Percentiles rank a stretch among this genome's conserved stretches.
Conservation (phyloP, 1,140 invertebrate species). For the Lepidostoma basale region DNA sequence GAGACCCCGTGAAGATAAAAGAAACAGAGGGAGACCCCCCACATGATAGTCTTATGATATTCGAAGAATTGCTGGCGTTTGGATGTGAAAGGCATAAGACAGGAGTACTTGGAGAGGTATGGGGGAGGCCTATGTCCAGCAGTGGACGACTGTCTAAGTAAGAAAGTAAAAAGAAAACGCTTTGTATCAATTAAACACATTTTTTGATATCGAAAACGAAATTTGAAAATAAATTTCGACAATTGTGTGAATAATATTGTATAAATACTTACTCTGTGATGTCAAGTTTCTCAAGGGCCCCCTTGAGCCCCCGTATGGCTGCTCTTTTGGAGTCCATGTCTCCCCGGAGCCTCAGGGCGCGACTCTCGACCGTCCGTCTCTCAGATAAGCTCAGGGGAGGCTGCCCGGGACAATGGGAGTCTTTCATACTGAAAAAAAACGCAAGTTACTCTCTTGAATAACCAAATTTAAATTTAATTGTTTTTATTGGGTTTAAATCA, state of each 20-base stretch:
- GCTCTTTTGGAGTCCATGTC: slow-evolving; percentile 75
- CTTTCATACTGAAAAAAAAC: slow-evolving; percentile 62
- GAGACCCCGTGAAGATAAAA: too few relatives aligned
- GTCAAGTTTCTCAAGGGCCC: slow-evolving; percentile 75
- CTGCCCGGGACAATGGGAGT: slow-evolving; percentile 57
- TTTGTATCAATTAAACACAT: too few relatives aligned
- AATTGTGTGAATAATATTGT: background rate
- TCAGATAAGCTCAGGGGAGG: slow-evolving; percentile 63
- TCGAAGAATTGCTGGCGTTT: too few relatives aligned
- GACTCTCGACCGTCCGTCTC: slow-evolving; percentile 70
- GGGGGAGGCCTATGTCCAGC: too few relatives aligned
- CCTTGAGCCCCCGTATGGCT: slow-evolving; percentile 76
- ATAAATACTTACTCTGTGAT: slow-evolving; percentile 74
- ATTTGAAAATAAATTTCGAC: background rate
- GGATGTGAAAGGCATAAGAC: too few relatives aligned
- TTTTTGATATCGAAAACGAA: background rate
- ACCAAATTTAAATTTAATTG: too few relatives aligned
- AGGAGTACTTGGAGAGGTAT: too few relatives aligned
- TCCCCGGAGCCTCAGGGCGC: slow-evolving; percentile 66
- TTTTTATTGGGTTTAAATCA: too few relatives aligned
- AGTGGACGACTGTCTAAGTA: too few relatives aligned
- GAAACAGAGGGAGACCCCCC: too few relatives aligned
- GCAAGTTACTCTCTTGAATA: too few relatives aligned
- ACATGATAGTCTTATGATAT: too few relatives aligned
- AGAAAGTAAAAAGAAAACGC: background rate